phyloP scores from a whole-genome alignment of 2,113 vertebrate species.

The Bujurquina vittata region DNA sequence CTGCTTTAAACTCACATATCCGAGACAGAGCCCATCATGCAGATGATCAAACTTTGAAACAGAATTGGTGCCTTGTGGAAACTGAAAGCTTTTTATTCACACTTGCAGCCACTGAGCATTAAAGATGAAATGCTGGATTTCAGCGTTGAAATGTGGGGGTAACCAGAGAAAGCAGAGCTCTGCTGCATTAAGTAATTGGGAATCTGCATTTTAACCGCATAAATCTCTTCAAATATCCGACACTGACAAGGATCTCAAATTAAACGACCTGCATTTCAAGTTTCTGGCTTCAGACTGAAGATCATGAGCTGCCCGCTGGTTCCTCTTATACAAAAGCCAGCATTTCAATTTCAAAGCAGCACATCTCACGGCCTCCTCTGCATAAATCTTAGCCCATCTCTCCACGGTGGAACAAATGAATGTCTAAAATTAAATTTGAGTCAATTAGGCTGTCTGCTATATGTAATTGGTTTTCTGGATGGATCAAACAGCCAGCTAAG shows the following conservation, averaged over 20 bases:
- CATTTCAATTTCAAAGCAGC: constrained; percentile 69
- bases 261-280: constrained; percentile 24
- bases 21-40: no score
- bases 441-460: constrained; percentile 60
- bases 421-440: constrained; percentile 65
- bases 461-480: constrained; percentile 67
- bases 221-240: neutral
- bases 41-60: no score
- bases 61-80: no score
- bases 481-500: constrained; percentile 47
- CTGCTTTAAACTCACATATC: constrained; percentile 6
- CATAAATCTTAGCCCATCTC: constrained; percentile 42
- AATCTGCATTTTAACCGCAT: neutral
- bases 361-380: constrained; percentile 26
- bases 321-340: constrained; percentile 36
- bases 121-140: neutral
- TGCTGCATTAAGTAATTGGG: neutral
- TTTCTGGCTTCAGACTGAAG: constrained; percentile 27
- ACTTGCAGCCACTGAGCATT: neutral
- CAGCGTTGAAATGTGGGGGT: neutral
- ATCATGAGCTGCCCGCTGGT: constrained; percentile 13
- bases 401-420: constrained; percentile 53
- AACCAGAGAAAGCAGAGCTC: neutral
- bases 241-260: neutral
- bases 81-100: neutral